A percentile compares a stretch with the other conserved stretches of the same genome.
Evolutionary conservation across 1,140 invertebrate genomes (phyloP).

Genomic region (Drosophila ambigua): DNA sequence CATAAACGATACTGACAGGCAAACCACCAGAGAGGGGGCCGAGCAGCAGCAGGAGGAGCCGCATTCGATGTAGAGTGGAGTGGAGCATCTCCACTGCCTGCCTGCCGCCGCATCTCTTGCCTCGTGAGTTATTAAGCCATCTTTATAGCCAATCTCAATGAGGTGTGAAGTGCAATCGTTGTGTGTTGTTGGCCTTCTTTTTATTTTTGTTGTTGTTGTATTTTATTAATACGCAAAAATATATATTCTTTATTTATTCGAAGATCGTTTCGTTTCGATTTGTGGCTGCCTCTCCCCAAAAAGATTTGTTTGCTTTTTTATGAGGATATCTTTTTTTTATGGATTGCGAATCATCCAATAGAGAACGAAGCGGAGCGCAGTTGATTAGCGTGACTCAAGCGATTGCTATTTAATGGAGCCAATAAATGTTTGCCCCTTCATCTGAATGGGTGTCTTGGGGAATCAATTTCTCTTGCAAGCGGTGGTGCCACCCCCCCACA

Average conservation of each 20-base stretch:
- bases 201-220: slow-evolving; percentile 18
- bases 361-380: background rate
- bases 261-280: slow-evolving; percentile 35
- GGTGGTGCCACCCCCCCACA: background rate
- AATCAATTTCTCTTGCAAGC: too few species aligned
- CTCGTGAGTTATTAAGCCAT: slow-evolving; percentile 81
- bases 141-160: slow-evolving; percentile 83
- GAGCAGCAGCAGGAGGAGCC: background rate
- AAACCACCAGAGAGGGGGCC: background rate
- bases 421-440: slow-evolving; percentile 24
- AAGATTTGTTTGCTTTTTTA: slow-evolving; percentile 52
- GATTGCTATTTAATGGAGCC: slow-evolving; percentile 22
- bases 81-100: slow-evolving; percentile 47
- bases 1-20: slow-evolving; percentile 80
- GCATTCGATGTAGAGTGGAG: slow-evolving; percentile 7
- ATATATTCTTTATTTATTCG: slow-evolving; percentile 69
- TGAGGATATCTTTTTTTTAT: slow-evolving; percentile 29
- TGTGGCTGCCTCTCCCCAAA: slow-evolving; percentile 4
- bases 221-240: slow-evolving; percentile 82
- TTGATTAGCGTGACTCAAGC: slow-evolving; percentile 31
- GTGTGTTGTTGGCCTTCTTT: slow-evolving; percentile 49
- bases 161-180: slow-evolving; percentile 83
- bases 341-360: slow-evolving; percentile 5
- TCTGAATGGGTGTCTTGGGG: too few species aligned
- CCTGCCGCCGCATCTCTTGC: slow-evolving; percentile 12